Base-by-base conservation (phyloP, 1,140 invertebrate species). In the Musca vetustissima region DNA sequence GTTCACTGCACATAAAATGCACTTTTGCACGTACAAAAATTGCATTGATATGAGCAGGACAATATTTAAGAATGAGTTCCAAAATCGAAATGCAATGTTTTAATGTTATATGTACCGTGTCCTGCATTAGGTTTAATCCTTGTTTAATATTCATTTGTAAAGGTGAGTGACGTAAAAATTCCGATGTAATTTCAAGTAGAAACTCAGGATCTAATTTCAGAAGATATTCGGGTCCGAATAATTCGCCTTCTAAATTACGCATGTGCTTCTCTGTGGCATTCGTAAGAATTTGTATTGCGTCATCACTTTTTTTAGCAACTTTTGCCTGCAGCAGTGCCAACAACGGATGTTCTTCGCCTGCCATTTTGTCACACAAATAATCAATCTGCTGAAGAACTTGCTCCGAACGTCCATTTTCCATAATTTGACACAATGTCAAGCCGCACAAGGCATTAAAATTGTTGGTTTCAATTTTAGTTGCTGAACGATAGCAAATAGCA, bases 371-470 rank as follows among this genome's bases (percentile, higher is more conserved):
- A 78, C 90, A 88, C 0, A 98, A 83, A 73, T 96, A 90, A 72
- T 97, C 92, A 21, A 98, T 84, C 83, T 97, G 94, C 75, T 96
- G 91, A 49, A 89, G 86, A 0, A 93, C 90, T 75, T 95, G 88
- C 22, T 89, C 86, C 2, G 82, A 84, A 1, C 85, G 83, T 9
- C 86, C 87, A 65, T 83, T 84, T 68, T 89, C 87, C 66, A 83
- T 85, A 79, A 95, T 83, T 83, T 95, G 92, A 84, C 93, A 95
- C 15, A 90, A 80, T 15, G 95, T 93, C 43, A 96, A 84, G 1
- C 94, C 93, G 74, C 89, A 88, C 6, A 96, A 79, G 4, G 93
- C 92, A 15, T 86, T 81, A 24, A 95, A 89, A 52, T 91, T 94
- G 7, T 90, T 90, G 69, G 93, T 92, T 75, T 97, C 92, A 11